A percentile compares a stretch with the other conserved stretches of the same genome.
Conservation (phyloP, 2,113 vertebrate genomes). For the Catharus fuscescens region DNA sequence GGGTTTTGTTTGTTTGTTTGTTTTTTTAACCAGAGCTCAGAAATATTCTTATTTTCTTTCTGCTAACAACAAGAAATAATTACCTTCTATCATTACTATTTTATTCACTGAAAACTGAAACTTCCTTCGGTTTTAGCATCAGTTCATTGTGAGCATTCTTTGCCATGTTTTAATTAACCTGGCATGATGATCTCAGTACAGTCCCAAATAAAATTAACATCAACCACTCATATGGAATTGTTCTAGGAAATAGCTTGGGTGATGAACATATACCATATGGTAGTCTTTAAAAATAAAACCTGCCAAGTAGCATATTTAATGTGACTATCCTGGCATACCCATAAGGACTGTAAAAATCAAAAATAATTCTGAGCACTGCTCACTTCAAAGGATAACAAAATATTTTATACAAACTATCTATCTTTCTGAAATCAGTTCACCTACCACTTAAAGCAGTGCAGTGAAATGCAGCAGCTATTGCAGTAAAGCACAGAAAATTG, state of each 20-base stretch:
- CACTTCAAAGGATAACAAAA: constrained; percentile 56
- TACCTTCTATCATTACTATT: not conserved
- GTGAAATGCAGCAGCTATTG: constrained; percentile 40
- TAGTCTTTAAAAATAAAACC: constrained; percentile 64
- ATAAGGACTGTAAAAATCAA: constrained; percentile 43
- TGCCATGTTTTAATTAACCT: constrained; percentile 65
- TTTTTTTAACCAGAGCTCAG: not conserved
- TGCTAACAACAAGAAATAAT: constrained; percentile 25
- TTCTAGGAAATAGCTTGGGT: constrained; percentile 30
- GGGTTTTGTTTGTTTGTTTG: too few species aligned
- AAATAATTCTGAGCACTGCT: constrained; percentile 54
- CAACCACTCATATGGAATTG: constrained; percentile 36
- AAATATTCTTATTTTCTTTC: constrained; percentile 12
- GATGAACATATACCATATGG: constrained; percentile 62
- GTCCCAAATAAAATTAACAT: constrained; percentile 58
- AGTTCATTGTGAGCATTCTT: constrained; percentile 39
- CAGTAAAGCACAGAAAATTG: constrained; percentile 52
- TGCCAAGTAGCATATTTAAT: constrained; percentile 43
- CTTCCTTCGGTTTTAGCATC: constrained; percentile 49
- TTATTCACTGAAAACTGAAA: constrained; percentile 29
- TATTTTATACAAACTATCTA: constrained; percentile 59
- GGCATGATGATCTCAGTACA: constrained; percentile 37
- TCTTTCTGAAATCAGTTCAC: constrained; percentile 48
- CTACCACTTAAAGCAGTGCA: constrained; percentile 30
- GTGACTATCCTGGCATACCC: constrained; percentile 19